These are phyloP conservation scores for Phyllopteryx taeniolatus DNA, from an alignment of 2,113 vertebrate genomes.

Conservation along the genomic window DNA sequence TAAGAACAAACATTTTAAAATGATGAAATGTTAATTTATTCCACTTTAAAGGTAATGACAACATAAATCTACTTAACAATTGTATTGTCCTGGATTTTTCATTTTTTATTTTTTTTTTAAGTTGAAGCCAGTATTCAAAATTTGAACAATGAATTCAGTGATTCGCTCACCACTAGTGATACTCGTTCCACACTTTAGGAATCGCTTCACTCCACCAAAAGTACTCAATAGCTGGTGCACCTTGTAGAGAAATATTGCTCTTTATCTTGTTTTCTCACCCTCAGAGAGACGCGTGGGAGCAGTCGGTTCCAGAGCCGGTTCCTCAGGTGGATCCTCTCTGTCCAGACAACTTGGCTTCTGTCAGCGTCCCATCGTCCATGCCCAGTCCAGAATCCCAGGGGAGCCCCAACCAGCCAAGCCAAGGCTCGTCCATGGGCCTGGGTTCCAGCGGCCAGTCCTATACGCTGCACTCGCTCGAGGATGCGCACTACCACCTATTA, in stretches of 20 bases:
- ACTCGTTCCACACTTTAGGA: neutral
- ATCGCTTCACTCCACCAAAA: neutral
- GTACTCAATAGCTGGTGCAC: neutral
- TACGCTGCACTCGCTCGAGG: constrained; percentile 82
- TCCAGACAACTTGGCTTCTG: constrained; percentile 70
- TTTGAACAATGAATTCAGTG: neutral
- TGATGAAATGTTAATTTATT: too few relatives aligned
- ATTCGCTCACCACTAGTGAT: neutral
- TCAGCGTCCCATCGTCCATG: constrained; percentile 68
- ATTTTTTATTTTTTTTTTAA: too few relatives aligned
- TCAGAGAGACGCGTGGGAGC: constrained; percentile 90
- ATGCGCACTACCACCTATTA: constrained; percentile 75
- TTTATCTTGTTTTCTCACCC: constrained; percentile 26
- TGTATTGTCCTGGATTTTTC: too few relatives aligned
- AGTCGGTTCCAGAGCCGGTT: constrained; percentile 70
- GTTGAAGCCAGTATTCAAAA: neutral
- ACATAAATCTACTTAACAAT: too few relatives aligned
- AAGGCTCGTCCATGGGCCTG: constrained; percentile 62
- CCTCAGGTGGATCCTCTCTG: constrained; percentile 72
- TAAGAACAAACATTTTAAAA: too few relatives aligned
- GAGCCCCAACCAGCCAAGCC: constrained; percentile 67
- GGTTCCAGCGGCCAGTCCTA: constrained; percentile 76
- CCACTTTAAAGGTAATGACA: too few relatives aligned
- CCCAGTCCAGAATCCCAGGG: constrained; percentile 70
- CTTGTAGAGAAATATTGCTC: neutral